These are phyloP conservation scores for Cerastis rubricosa DNA, from an alignment of 2,888 invertebrate species.

Conservation along the genomic window DNA sequence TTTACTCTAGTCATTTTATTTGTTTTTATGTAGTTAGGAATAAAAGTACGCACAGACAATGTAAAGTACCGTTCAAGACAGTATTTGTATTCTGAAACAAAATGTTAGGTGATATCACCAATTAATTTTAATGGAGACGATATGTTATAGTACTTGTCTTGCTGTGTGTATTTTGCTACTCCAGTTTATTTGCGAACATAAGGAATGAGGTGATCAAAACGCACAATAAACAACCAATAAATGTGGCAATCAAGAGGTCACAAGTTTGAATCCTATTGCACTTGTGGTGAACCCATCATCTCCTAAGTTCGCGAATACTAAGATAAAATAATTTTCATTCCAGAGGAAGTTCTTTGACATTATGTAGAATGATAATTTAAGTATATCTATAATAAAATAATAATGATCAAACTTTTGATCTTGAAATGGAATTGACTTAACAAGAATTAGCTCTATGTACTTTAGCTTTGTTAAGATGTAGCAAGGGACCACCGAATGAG, in stretches of 20 bases:
- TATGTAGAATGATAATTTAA: conserved; percentile 21
- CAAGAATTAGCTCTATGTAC: conserved; percentile 50
- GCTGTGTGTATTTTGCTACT: conserved; percentile 23
- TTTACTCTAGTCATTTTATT: conserved; percentile 58
- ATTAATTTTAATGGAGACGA: background rate
- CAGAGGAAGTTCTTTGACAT: conserved; percentile 11
- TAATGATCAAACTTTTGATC: conserved; percentile 53
- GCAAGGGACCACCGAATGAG: conserved; percentile 62
- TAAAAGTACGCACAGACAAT: conserved; percentile 18
- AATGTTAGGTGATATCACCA: background rate
- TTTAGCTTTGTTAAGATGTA: conserved; percentile 49
- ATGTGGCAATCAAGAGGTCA: background rate
- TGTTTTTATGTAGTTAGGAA: conserved; percentile 44
- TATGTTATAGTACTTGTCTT: conserved; percentile 1
- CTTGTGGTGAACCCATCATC: background rate
- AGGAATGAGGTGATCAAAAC: background rate
- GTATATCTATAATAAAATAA: conserved; percentile 35
- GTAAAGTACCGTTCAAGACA: conserved; percentile 8
- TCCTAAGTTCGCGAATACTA: conserved; percentile 5
- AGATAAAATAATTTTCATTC: background rate
- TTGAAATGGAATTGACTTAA: conserved; percentile 63
- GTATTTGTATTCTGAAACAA: conserved; percentile 4
- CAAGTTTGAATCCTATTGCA: background rate
- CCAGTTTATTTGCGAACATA: conserved; percentile 8
- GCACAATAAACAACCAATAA: background rate